A percentile compares a stretch with the other conserved stretches of the same genome.
phyloP scores from a whole-genome alignment of 2,888 invertebrate genomes.

The Dusona sp. region DNA sequence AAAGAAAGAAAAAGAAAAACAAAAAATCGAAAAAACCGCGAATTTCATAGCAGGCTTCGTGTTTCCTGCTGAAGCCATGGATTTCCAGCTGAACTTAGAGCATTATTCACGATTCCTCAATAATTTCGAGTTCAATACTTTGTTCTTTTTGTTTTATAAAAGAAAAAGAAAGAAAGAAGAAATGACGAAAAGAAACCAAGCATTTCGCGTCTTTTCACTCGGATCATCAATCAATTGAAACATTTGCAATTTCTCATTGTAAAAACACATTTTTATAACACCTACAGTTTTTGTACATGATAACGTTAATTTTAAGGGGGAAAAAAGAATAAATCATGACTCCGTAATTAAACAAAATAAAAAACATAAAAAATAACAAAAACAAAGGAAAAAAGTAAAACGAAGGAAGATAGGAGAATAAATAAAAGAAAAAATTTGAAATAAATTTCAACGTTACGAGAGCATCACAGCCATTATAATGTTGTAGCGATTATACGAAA shows the following conservation, averaged over 20 bases:
- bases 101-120: slow-evolving; percentile 22
- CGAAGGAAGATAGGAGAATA: slow-evolving; percentile 16
- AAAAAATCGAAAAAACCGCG: slow-evolving; percentile 44
- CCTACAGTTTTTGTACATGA: slow-evolving; percentile 67
- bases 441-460: slow-evolving; percentile 39
- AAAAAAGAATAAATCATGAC: not conserved
- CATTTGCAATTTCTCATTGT: slow-evolving; percentile 63
- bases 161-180: not conserved
- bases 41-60: slow-evolving; percentile 59
- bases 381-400: not conserved
- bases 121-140: slow-evolving; percentile 2
- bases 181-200: no score
- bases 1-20: not conserved
- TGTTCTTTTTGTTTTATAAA: not conserved
- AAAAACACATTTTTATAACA: slow-evolving; percentile 67
- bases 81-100: slow-evolving; percentile 41
- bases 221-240: slow-evolving; percentile 55
- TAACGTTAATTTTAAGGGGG: slow-evolving; percentile 62
- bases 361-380: slow-evolving; percentile 9
- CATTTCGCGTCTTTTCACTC: slow-evolving; percentile 46
- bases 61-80: slow-evolving; percentile 49
- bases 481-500: slow-evolving; percentile 56
- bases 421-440: slow-evolving; percentile 22
- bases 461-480: slow-evolving; percentile 60
- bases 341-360: not conserved